Evolutionary conservation across 2,888 invertebrate species (phyloP).

Genomic region (Oxyteleia sp.): DNA sequence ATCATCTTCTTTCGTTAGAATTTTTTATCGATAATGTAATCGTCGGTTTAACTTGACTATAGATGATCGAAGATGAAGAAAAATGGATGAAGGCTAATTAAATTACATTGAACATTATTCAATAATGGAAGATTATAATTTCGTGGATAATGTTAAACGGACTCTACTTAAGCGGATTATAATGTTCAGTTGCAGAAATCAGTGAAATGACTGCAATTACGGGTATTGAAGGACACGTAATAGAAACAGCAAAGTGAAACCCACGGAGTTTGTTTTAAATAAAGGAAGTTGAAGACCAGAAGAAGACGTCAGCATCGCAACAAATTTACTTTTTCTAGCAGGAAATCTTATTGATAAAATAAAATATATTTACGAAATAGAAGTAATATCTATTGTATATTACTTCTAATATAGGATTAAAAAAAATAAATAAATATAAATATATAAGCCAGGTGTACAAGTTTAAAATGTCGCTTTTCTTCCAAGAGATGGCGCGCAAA

Average conservation of each 20-base stretch:
- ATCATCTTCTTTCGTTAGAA: background rate
- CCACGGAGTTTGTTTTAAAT: background rate
- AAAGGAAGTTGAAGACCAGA: no score
- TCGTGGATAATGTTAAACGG: background rate
- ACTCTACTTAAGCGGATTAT: background rate
- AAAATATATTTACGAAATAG: no score
- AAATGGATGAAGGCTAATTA: background rate
- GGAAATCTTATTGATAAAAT: no score
- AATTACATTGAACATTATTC: background rate
- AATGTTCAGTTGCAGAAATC: conserved; percentile 7
- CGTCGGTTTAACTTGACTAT: background rate
- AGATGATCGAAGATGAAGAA: background rate
- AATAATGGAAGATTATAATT: background rate
- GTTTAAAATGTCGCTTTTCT: no score
- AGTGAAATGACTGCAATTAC: conserved; percentile 11
- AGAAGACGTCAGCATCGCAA: no score
- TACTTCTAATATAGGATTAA: no score
- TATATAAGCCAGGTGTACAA: no score
- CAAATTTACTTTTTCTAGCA: no score
- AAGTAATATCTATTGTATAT: no score
- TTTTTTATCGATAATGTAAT: background rate
- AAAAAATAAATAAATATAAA: no score
- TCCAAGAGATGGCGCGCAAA: no score
- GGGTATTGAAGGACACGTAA: conserved; percentile 1
- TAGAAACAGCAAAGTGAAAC: conserved; percentile 2